phyloP scores from a whole-genome alignment of 2,888 invertebrate species.

The Callyntrura guangdongensis region DNA sequence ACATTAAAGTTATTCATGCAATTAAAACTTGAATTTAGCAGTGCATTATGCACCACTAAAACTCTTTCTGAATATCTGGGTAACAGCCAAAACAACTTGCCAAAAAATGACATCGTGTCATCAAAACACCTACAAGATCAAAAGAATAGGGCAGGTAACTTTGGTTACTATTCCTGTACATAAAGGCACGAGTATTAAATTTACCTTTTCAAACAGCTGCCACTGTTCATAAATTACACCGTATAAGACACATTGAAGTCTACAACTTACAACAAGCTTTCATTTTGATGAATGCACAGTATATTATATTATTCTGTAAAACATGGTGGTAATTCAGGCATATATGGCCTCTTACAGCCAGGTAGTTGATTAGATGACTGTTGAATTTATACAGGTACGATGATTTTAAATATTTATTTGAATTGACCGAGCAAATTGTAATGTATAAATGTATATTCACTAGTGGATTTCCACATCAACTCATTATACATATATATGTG shows the following conservation, averaged over 20 bases:
- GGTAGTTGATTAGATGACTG: conserved; percentile 1
- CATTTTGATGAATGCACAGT: no score
- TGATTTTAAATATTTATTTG: background rate
- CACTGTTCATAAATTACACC: conserved; percentile 11
- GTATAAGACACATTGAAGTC: no score
- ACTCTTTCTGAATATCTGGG: background rate
- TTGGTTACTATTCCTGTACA: background rate
- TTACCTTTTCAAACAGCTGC: background rate
- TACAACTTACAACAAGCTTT: no score
- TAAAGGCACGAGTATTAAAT: background rate
- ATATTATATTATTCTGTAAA: no score
- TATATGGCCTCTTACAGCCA: conserved; percentile 8
- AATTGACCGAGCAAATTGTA: background rate
- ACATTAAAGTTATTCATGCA: conserved; percentile 6
- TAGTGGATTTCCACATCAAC: no score
- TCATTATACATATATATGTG: no score
- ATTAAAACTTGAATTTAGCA: conserved; percentile 10
- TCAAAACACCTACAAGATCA: background rate
- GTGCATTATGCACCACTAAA: background rate
- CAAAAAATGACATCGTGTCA: background rate
- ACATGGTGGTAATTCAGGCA: background rate
- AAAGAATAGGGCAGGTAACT: background rate
- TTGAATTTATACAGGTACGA: background rate
- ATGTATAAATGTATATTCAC: no score
- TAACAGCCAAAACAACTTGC: background rate